Evolutionary conservation across 2,888 invertebrate species (phyloP).

Genomic region (Orthosia gothica): DNA sequence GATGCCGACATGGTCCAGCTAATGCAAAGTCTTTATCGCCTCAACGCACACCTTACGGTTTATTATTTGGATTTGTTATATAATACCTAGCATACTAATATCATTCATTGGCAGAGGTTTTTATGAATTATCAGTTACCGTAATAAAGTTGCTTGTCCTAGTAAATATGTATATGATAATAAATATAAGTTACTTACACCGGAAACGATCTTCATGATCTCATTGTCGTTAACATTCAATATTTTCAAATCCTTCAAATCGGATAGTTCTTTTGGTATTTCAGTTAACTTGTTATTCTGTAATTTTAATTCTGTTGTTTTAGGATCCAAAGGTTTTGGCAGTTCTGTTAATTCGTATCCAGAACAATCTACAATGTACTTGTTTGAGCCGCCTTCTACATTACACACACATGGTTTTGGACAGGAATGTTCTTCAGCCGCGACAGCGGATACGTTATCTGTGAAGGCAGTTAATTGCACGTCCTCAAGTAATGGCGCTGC

Average conservation of each 20-base stretch:
- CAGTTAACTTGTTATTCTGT: constrained; percentile 85
- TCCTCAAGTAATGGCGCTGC: constrained; percentile 76
- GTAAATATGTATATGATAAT: neutral
- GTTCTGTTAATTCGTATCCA: constrained; percentile 85
- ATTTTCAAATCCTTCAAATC: constrained; percentile 81
- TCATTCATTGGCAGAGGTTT: neutral
- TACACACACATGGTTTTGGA: constrained; percentile 83
- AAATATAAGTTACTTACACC: constrained; percentile 80
- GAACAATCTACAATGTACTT: constrained; percentile 88
- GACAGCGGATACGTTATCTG: constrained; percentile 63
- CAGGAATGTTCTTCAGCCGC: constrained; percentile 72
- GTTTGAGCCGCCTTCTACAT: constrained; percentile 79
- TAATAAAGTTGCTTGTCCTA: neutral
- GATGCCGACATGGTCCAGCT: constrained; percentile 15
- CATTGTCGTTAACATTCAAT: constrained; percentile 83
- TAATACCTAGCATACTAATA: neutral
- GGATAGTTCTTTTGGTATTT: constrained; percentile 84
- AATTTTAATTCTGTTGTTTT: constrained; percentile 83
- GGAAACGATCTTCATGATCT: constrained; percentile 81
- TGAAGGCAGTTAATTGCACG: constrained; percentile 69
- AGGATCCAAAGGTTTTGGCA: constrained; percentile 85
- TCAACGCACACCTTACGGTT: constrained; percentile 24
- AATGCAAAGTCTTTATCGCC: constrained; percentile 11
- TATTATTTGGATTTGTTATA: constrained; percentile 1
- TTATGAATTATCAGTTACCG: neutral